Conservation (phyloP, 2,113 vertebrate species). For the Spea multiplicata region DNA sequence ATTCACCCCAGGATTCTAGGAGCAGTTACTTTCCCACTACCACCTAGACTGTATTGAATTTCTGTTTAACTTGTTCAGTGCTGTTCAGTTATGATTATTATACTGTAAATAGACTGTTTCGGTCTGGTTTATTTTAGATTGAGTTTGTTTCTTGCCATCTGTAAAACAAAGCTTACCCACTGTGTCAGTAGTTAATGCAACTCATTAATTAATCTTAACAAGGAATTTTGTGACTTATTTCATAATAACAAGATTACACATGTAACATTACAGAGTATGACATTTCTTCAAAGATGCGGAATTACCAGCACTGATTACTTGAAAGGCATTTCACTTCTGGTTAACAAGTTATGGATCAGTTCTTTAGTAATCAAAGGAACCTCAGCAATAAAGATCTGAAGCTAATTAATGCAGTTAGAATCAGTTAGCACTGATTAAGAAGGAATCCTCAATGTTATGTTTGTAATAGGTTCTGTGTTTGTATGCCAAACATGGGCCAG, state of each 20-base stretch:
- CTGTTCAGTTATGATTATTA: too few relatives aligned
- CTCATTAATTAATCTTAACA: conserved; percentile 6
- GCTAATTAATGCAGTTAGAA: conserved; percentile 15
- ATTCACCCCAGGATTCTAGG: too few relatives aligned
- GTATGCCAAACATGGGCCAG: too few relatives aligned
- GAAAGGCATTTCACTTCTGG: conserved; percentile 8
- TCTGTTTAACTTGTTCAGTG: too few relatives aligned
- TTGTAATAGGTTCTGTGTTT: too few relatives aligned
- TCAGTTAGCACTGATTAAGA: conserved; percentile 13
- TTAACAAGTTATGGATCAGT: conserved; percentile 11
- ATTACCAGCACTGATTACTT: conserved; percentile 37
- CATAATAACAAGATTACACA: conserved; percentile 22
- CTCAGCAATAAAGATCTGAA: neutral
- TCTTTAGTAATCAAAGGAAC: conserved; percentile 9
- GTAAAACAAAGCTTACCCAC: neutral
- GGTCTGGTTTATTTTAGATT: too few relatives aligned
- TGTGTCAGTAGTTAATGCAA: neutral
- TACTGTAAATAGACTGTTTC: too few relatives aligned
- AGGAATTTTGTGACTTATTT: conserved; percentile 12
- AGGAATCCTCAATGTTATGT: too few relatives aligned
- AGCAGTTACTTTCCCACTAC: too few relatives aligned
- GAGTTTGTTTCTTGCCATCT: too few relatives aligned
- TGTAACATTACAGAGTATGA: conserved; percentile 4
- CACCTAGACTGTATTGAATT: too few relatives aligned
- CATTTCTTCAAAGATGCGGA: neutral